A percentile compares a stretch with the other conserved stretches of the same genome.
Conservation (phyloP, 2,113 vertebrate genomes). For the Castor canadensis region DNA sequence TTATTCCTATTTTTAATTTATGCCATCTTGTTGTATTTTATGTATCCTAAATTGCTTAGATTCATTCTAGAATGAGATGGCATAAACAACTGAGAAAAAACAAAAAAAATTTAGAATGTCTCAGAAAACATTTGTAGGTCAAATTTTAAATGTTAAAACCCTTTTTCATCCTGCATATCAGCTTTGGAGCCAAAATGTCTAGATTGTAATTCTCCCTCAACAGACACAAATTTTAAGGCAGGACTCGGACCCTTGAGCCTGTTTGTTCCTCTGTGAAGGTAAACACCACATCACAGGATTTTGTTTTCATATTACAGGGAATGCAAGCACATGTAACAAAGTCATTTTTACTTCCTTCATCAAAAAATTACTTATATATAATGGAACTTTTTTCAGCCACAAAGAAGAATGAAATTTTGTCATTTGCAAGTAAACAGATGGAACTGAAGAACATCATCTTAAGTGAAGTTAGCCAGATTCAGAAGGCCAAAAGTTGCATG, state of each 20-base stretch:
- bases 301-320: background rate
- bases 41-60: background rate
- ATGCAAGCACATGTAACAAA: background rate
- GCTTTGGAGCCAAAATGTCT: background rate
- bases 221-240: conserved; percentile 17
- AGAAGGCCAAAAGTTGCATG: too few species aligned
- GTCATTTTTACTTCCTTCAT: background rate
- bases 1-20: conserved; percentile 72
- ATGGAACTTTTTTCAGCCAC: too few species aligned
- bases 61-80: conserved; percentile 6
- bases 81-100: conserved; percentile 16
- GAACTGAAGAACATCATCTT: too few species aligned
- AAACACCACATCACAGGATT: background rate
- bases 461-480: too few species aligned
- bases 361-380: too few species aligned
- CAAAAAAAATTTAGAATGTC: background rate
- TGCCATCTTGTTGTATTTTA: conserved; percentile 69
- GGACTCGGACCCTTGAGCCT: background rate
- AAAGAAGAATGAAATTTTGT: too few species aligned
- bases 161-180: background rate
- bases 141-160: background rate
- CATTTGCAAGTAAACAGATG: too few species aligned
- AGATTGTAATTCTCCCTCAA: background rate
- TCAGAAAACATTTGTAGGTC: background rate
- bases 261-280: background rate